Percentiles rank a stretch among this genome's conserved stretches.
These are phyloP conservation scores for Zosterops borbonicus DNA, from an alignment of 2,113 vertebrate species.

Conservation along the genomic window DNA sequence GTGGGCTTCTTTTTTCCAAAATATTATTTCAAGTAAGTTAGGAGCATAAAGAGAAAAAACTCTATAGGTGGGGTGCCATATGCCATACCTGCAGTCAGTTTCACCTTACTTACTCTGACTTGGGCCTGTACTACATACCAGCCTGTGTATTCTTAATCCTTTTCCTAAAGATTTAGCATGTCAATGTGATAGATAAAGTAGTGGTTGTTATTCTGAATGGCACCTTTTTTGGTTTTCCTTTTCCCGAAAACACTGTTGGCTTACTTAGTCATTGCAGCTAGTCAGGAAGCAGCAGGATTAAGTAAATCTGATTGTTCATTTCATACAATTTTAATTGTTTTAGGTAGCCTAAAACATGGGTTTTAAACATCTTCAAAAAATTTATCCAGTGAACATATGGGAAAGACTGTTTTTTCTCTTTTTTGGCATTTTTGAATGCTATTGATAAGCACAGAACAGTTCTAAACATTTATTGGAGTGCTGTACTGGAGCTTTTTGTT, in stretches of 20 bases:
- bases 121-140: neutral
- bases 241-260: neutral
- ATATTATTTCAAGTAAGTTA: neutral
- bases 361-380: neutral
- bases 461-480: constrained; percentile 58
- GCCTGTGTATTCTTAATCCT: neutral
- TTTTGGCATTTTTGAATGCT: constrained; percentile 26
- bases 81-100: neutral
- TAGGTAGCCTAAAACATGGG: neutral
- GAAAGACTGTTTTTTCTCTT: neutral
- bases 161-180: neutral
- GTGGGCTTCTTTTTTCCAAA: neutral
- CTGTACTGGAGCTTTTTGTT: constrained; percentile 51
- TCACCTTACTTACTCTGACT: neutral
- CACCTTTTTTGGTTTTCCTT: neutral
- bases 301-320: neutral
- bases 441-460: constrained; percentile 23
- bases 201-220: neutral
- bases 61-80: neutral
- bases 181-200: neutral
- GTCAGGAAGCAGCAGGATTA: neutral
- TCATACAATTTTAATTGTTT: neutral
- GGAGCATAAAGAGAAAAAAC: neutral
- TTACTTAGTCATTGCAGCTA: neutral
- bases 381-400: neutral